Evolutionary conservation across 2,888 invertebrate genomes (phyloP), one percentile per base, ranked within the genome.

Genomic region (Eupelmus urozonus): DNA sequence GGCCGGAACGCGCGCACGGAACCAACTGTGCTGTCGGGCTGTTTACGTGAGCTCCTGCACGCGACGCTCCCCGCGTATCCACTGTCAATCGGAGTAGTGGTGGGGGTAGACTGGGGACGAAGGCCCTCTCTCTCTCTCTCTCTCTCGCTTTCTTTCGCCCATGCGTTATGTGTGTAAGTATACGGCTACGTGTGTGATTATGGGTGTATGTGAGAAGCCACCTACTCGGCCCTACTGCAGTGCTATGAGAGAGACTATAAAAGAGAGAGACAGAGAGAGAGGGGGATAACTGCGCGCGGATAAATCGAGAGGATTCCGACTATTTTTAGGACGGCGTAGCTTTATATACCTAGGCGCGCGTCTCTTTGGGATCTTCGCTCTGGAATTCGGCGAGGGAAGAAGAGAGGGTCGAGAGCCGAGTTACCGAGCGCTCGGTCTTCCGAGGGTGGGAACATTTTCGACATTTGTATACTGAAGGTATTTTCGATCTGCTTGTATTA

Each of bases 41-140:
- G 69, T 69, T 69, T 69, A 69, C 69, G 69, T 69, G 69, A 55
- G 40, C 4, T n/a, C 42, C 18, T 18, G 69, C 69, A 69, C 69
- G 57, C 57, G 53, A 40, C 67, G 27, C 27, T 53, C 53, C n/a
- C 20, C 57, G 57, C 53, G 23, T 20, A 20, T 4, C 4, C 69
- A 55, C 4, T 20, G 18, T 23, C 20, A n/a, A n/a, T n/a, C n/a
- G n/a, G n/a, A n/a, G n/a, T n/a, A n/a, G n/a, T 34, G 34, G 60
- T 16, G 18, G 18, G 62, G 13, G n/a, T n/a, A n/a, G n/a, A n/a
- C n/a, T n/a, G n/a, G n/a, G n/a, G 11, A 11, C 25, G 7, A 60
- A n/a, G n/a, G 16, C 18, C 34, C 57, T 57, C 2, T 23, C 34
- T 25, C 34, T 34, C 3, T 34, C 34, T 34, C 9, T 34, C 34